Evolutionary conservation across 1,140 invertebrate species (phyloP).

Genomic region (Phocides pigmalion): DNA sequence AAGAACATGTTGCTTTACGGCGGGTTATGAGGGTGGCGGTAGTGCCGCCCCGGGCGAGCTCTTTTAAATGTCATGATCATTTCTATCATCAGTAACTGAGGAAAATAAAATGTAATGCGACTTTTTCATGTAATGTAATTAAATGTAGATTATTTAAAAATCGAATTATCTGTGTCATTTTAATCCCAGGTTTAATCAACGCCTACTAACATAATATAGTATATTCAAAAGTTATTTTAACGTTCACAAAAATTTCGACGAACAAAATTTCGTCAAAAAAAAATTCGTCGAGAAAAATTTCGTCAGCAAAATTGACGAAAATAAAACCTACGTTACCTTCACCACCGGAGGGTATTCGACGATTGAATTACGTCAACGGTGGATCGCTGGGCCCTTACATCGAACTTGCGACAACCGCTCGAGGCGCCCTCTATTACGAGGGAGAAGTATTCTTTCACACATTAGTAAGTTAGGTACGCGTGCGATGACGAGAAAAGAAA

Average conservation of each 20-base stretch:
- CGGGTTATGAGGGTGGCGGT: too few species aligned
- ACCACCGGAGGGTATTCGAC: conserved; percentile 45
- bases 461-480: conserved; percentile 53
- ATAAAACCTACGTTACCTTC: conserved; percentile 27
- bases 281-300: conserved; percentile 1
- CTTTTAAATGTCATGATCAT: too few species aligned
- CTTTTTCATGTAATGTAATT: too few species aligned
- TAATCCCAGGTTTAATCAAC: too few species aligned
- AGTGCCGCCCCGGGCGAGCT: too few species aligned
- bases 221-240: not conserved
- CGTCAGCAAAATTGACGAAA: conserved; percentile 8
- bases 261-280: not conserved
- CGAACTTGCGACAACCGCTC: conserved; percentile 47
- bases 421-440: conserved; percentile 45
- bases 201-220: too few species aligned
- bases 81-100: too few species aligned
- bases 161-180: too few species aligned
- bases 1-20: too few species aligned
- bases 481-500: conserved; percentile 49
- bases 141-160: too few species aligned
- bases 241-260: too few species aligned
- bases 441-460: conserved; percentile 68
- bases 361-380: conserved; percentile 53
- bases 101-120: too few species aligned
- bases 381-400: conserved; percentile 44